Base-by-base conservation (phyloP, 1,140 invertebrate genomes). In the Cepaea nemoralis region DNA sequence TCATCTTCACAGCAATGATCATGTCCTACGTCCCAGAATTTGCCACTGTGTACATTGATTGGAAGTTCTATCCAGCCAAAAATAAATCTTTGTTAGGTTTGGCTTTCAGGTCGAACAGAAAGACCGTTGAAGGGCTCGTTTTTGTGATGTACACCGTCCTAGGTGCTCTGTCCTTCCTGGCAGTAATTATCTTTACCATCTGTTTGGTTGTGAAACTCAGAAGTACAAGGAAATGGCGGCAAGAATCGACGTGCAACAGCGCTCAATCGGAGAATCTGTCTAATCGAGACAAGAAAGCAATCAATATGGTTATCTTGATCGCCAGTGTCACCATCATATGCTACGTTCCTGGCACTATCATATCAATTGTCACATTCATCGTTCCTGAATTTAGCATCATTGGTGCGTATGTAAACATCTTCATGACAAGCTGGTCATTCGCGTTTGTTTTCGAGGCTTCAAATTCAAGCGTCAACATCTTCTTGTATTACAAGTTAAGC, bases 401-500 rank as follows among this genome's bases (percentile, higher is more conserved):
- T 1, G 78, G 78, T 2, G 35, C 24, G 39, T 73, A 80, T 42
- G n/a, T n/a, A 2, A 73, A 80, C 67, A 12, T 80, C 1, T 45
- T 8, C 27, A 31, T 42, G 19, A 19, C 48, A 16, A 10, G 27
- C 2, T 66, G 24, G n/a, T 45, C 67, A 1, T 37, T 55, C 19
- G 45, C 35, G 16, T 50, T 37, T 31, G 6, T 31, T 22, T 27
- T 73, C 14, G 42, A 80, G 33, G 59, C 42, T 6, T 1, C 76
- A 55, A 83, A 83, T 45, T 79, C 82, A 39, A 75, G 69, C 50
- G 31, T 83, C 37, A 80, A 75, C 59, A 75, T 83, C 39, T 40
- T 83, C 22, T 24, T 80, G 55, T 83, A 83, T 59, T 80, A 80
- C 50, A 79, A 33, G 10, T 80, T 83, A 77, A 79, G 82, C 0